These are phyloP conservation scores for Spinibarbus caldwelli DNA, from an alignment of 2,797 vertebrate genomes.

Conservation along the genomic window DNA sequence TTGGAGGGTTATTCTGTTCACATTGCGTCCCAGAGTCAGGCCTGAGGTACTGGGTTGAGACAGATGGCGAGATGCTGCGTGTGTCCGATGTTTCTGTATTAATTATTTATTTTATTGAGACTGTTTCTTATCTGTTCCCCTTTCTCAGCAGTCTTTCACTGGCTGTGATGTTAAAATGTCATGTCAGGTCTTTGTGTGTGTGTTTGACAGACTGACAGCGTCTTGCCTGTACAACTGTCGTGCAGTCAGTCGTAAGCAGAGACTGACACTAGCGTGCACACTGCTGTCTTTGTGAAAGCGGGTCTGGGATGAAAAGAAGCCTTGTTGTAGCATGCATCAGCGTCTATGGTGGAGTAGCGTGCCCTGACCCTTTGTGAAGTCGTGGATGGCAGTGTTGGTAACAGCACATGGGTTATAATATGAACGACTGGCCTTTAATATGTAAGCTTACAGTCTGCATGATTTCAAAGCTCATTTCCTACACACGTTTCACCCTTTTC, in stretches of 20 bases:
- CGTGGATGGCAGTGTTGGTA: slow-evolving; percentile 16
- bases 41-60: neutral
- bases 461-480: neutral
- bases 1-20: neutral
- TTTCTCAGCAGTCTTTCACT: neutral
- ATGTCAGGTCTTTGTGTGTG: neutral
- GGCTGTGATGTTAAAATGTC: neutral
- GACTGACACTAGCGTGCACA: slow-evolving; percentile 52
- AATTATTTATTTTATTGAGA: slow-evolving; percentile 9
- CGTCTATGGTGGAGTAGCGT: slow-evolving; percentile 34
- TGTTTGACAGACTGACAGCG: neutral
- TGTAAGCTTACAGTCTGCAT: neutral
- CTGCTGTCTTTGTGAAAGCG: slow-evolving; percentile 30
- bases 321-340: slow-evolving; percentile 42
- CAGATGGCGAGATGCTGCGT: neutral
- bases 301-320: slow-evolving; percentile 10
- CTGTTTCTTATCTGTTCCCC: neutral
- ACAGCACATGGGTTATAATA: slow-evolving; percentile 7
- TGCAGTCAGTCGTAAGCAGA: slow-evolving; percentile 24
- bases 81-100: neutral
- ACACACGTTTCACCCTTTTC: neutral
- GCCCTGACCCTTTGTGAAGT: slow-evolving; percentile 46
- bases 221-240: slow-evolving; percentile 11
- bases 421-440: neutral
- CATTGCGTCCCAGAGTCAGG: neutral